phyloP scores from a whole-genome alignment of 2,113 vertebrate genomes.

The Phaethon lepturus region DNA sequence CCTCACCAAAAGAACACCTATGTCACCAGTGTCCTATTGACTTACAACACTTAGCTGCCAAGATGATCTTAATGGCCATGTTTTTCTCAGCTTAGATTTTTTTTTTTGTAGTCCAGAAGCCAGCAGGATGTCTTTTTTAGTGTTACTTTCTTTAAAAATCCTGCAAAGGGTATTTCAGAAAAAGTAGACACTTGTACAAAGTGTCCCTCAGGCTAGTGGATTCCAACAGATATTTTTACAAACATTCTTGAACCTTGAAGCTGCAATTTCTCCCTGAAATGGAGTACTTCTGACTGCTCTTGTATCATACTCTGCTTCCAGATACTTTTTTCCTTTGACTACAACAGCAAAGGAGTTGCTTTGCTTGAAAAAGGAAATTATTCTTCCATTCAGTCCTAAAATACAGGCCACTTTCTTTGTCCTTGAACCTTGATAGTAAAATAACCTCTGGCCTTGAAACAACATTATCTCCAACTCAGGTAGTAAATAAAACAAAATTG shows the following conservation, averaged over 20 bases:
- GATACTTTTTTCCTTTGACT: background rate
- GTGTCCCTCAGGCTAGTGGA: background rate
- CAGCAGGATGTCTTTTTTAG: background rate
- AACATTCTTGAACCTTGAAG: background rate
- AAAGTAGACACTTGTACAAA: background rate
- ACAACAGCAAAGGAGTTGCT: background rate
- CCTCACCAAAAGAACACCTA: background rate
- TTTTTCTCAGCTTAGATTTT: background rate
- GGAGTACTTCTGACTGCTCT: background rate
- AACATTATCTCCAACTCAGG: background rate
- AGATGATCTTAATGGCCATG: accelerated
- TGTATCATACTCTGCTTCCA: background rate
- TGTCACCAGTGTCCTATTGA: background rate
- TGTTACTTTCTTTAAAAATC: background rate
- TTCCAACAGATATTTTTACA: background rate
- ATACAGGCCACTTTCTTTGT: background rate
- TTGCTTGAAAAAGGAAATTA: background rate
- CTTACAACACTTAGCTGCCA: background rate
- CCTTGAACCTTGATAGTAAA: background rate
- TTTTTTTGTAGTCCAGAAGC: background rate
- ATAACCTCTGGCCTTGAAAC: background rate
- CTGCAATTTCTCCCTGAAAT: background rate
- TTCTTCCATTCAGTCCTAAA: background rate
- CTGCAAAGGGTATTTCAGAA: background rate
- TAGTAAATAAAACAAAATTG: background rate